Conservation (phyloP, 2,113 vertebrate genomes). For the Thymallus thymallus region DNA sequence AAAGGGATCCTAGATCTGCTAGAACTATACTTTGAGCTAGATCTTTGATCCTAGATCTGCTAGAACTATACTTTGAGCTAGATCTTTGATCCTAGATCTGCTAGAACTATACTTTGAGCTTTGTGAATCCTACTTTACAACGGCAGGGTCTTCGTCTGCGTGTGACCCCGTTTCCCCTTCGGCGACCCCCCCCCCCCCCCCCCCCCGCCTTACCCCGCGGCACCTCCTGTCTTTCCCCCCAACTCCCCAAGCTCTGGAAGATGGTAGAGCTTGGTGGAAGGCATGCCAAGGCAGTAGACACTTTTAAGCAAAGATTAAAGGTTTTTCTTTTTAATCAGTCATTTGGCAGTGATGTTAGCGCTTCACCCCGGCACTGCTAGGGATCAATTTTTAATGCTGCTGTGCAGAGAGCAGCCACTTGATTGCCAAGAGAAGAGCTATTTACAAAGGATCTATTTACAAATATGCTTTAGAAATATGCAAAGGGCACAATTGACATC, state of each 20-base stretch:
- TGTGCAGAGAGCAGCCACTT: conserved; percentile 70
- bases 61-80: conserved; percentile 39
- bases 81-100: too few relatives aligned
- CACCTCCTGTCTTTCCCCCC: conserved; percentile 41
- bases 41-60: too few relatives aligned
- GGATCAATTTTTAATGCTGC: conserved; percentile 82
- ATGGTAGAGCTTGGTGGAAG: conserved; percentile 19
- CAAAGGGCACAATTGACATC: conserved; percentile 73
- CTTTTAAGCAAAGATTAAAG: conserved; percentile 83
- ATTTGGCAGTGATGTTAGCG: conserved; percentile 79
- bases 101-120: conserved; percentile 37
- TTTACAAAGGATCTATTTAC: conserved; percentile 81
- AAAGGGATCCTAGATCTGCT: too few relatives aligned
- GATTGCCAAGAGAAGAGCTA: conserved; percentile 76
- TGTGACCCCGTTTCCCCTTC: conserved; percentile 64
- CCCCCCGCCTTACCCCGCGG: conserved; percentile 25
- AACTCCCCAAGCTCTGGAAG: conserved; percentile 6
- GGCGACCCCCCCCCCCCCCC: conserved; percentile 26
- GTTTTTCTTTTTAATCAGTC: conserved; percentile 81
- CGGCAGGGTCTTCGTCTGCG: conserved; percentile 55
- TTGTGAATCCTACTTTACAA: conserved; percentile 53
- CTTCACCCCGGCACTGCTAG: conserved; percentile 73
- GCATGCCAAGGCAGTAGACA: conserved; percentile 76
- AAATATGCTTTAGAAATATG: conserved; percentile 73
- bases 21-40: conserved; percentile 40